These are phyloP conservation scores for Lutjanus erythropterus DNA, from an alignment of 2,113 vertebrate genomes.

Conservation along the genomic window DNA sequence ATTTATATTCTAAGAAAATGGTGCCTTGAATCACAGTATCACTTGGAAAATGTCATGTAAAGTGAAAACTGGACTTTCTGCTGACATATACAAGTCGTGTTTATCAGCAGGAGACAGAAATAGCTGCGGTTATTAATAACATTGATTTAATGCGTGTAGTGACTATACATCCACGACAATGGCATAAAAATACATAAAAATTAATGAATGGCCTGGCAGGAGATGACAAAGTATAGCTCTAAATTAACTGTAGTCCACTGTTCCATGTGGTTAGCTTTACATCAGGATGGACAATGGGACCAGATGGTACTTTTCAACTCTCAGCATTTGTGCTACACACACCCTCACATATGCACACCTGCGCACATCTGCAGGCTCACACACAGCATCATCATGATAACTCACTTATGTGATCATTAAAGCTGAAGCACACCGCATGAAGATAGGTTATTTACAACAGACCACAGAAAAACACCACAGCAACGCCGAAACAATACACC, in stretches of 20 bases:
- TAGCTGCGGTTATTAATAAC: slow-evolving; percentile 32
- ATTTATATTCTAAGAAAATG: slow-evolving; percentile 7
- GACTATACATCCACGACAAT: slow-evolving; percentile 33
- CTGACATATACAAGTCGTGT: slow-evolving; percentile 11
- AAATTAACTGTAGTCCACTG: slow-evolving; percentile 50
- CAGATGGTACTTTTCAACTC: slow-evolving; percentile 69
- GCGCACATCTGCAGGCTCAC: not conserved
- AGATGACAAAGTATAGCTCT: slow-evolving; percentile 42
- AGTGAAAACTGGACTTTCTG: not conserved
- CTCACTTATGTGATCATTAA: not conserved
- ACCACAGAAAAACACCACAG: not conserved
- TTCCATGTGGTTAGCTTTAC: slow-evolving; percentile 63
- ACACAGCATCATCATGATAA: not conserved
- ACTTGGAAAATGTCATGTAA: not conserved
- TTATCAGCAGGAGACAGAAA: slow-evolving; percentile 47
- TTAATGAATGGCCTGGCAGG: slow-evolving; percentile 43
- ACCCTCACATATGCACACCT: not conserved
- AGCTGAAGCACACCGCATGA: not conserved
- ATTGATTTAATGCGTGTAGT: slow-evolving; percentile 19
- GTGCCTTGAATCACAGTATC: not conserved
- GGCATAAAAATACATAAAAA: slow-evolving; percentile 39
- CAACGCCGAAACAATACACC: not conserved
- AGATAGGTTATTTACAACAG: not conserved
- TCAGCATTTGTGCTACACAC: slow-evolving; percentile 44
- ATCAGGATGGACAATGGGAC: slow-evolving; percentile 39